Evolutionary conservation across 2,888 invertebrate genomes (phyloP).

Genomic region (Gortyna flavago): DNA sequence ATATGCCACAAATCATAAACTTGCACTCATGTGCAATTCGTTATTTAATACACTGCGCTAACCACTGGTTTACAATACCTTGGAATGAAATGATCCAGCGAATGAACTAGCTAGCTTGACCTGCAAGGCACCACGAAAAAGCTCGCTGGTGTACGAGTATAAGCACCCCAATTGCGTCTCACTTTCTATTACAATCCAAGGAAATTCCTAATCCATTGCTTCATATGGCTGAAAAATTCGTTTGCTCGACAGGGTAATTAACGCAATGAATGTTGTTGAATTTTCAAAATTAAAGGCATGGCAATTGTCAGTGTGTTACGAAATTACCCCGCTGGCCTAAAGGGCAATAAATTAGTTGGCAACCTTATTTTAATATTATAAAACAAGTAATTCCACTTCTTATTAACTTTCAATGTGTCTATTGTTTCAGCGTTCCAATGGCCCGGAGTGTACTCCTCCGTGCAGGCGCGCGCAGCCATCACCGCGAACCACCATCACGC

Average conservation of each 20-base stretch:
- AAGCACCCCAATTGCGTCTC: not conserved
- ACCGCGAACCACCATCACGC: slow-evolving; percentile 76
- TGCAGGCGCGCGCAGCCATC: slow-evolving; percentile 84
- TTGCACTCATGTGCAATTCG: not conserved
- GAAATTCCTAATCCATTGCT: not conserved
- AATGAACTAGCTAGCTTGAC: too few relatives aligned
- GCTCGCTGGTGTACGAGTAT: not conserved
- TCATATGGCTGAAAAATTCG: not conserved
- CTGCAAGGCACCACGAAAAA: not conserved
- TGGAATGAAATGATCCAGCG: not conserved
- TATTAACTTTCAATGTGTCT: not conserved
- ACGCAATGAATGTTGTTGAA: not conserved
- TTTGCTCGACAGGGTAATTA: not conserved
- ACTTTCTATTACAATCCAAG: too few relatives aligned
- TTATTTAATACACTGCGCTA: slow-evolving; percentile 1
- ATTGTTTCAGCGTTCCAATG: slow-evolving; percentile 79
- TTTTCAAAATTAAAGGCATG: not conserved
- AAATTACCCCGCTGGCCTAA: not conserved
- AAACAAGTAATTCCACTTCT: not conserved
- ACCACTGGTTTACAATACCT: not conserved
- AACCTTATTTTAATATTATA: too few relatives aligned
- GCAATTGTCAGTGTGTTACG: not conserved
- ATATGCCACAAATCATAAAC: slow-evolving; percentile 5
- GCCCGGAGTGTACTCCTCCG: slow-evolving; percentile 84
- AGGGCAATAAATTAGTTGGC: not conserved